phyloP scores from a whole-genome alignment of 1,140 invertebrate species.

The Mamestra configurata region DNA sequence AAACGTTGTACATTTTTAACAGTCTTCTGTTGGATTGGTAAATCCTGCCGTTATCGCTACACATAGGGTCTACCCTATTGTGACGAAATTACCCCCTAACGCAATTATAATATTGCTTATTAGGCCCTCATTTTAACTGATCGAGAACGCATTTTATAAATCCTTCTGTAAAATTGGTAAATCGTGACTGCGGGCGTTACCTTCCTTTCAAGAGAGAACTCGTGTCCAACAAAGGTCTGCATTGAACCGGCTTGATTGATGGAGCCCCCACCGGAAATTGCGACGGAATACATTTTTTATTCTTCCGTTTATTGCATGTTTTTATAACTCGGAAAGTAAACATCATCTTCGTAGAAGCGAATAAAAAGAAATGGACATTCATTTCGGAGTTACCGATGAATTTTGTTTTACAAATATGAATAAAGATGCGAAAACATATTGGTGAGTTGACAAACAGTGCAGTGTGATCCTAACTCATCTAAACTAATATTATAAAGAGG shows the following conservation, averaged over 20 bases:
- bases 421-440: not conserved
- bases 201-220: conserved; percentile 30
- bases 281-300: conserved; percentile 24
- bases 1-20: too few species aligned
- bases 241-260: conserved; percentile 26
- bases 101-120: too few species aligned
- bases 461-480: too few species aligned
- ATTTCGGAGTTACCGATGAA: not conserved
- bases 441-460: not conserved
- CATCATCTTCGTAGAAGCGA: conserved; percentile 7
- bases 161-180: not conserved
- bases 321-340: conserved; percentile 23
- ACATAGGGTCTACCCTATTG: too few species aligned
- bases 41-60: too few species aligned
- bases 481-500: too few species aligned
- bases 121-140: not conserved
- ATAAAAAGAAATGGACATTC: conserved; percentile 11
- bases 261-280: conserved; percentile 22
- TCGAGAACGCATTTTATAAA: not conserved
- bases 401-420: not conserved
- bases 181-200: conserved; percentile 1
- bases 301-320: conserved; percentile 34
- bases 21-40: too few species aligned
- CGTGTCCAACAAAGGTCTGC: conserved; percentile 27
- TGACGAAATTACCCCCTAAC: too few species aligned